These are phyloP conservation scores for Glomeris marginata DNA, from an alignment of 2,888 invertebrate species.

Conservation along the genomic window DNA sequence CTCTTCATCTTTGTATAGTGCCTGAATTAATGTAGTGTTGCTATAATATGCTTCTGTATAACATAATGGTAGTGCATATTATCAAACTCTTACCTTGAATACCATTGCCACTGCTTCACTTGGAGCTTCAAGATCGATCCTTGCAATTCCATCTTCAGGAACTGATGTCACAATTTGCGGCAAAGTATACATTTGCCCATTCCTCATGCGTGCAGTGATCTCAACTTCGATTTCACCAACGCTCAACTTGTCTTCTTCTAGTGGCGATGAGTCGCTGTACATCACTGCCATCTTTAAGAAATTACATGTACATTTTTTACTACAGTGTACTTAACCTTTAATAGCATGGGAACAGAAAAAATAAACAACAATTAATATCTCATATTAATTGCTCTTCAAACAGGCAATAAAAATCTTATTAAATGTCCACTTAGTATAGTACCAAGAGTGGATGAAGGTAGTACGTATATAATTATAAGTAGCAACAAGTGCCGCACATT, in stretches of 20 bases:
- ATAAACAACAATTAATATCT: too few relatives aligned
- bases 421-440: too few relatives aligned
- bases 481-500: too few relatives aligned
- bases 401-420: too few relatives aligned
- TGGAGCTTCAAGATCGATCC: constrained; percentile 22
- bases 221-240: constrained; percentile 21
- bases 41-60: not conserved
- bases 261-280: constrained; percentile 25
- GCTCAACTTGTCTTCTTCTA: constrained; percentile 23
- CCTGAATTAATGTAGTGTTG: constrained; percentile 9
- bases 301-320: not conserved
- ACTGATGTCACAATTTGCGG: constrained; percentile 18
- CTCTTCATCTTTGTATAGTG: constrained; percentile 19
- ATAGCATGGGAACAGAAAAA: too few relatives aligned
- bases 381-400: too few relatives aligned
- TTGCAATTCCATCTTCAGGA: constrained; percentile 22
- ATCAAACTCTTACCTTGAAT: constrained; percentile 13
- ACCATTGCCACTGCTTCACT: constrained; percentile 18
- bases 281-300: constrained; percentile 24
- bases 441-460: too few relatives aligned
- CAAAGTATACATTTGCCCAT: constrained; percentile 18
- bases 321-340: too few relatives aligned
- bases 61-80: not conserved
- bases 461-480: too few relatives aligned
- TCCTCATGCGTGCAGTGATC: constrained; percentile 19